A percentile compares a stretch with the other conserved stretches of the same genome.
phyloP scores from a whole-genome alignment of 2,797 vertebrate species.

The Ataeniobius toweri region DNA sequence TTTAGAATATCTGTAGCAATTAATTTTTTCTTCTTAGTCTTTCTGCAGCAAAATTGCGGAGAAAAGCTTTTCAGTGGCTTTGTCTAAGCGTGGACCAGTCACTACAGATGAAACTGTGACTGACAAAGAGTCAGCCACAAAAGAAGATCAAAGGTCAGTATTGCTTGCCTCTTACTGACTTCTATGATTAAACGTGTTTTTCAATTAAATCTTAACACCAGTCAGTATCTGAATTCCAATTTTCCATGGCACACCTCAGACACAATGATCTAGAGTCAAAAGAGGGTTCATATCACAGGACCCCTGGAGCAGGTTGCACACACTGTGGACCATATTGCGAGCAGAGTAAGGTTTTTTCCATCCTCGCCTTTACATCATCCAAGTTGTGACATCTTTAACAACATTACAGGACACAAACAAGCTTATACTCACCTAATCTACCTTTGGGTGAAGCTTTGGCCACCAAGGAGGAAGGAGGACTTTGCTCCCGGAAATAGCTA shows the following conservation, averaged over 20 bases:
- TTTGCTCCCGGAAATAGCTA: constrained; percentile 19
- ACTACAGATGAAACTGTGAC: constrained; percentile 30
- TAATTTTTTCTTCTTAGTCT: constrained; percentile 8
- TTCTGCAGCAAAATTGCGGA: constrained; percentile 27
- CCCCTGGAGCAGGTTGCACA: constrained; percentile 39
- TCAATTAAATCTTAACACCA: constrained; percentile 42
- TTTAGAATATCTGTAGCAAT: neutral
- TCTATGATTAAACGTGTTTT: constrained; percentile 41
- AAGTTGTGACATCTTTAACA: constrained; percentile 37
- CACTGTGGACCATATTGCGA: constrained; percentile 11
- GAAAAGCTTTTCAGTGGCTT: constrained; percentile 15
- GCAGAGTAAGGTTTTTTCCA: constrained; percentile 25
- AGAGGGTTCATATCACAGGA: constrained; percentile 23
- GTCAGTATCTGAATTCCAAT: constrained; percentile 33
- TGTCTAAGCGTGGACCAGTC: constrained; percentile 21
- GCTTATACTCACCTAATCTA: neutral
- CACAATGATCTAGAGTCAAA: constrained; percentile 42
- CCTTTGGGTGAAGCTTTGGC: constrained; percentile 15
- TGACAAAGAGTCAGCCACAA: constrained; percentile 27
- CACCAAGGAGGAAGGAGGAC: neutral
- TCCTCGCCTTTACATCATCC: constrained; percentile 21
- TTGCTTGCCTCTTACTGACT: constrained; percentile 38
- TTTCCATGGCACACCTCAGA: constrained; percentile 35
- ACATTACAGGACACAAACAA: constrained; percentile 33
- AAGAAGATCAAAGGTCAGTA: constrained; percentile 66